These are phyloP conservation scores for Globodera ellingtonae DNA, from an alignment of 1,140 invertebrate species.

Conservation along the genomic window DNA sequence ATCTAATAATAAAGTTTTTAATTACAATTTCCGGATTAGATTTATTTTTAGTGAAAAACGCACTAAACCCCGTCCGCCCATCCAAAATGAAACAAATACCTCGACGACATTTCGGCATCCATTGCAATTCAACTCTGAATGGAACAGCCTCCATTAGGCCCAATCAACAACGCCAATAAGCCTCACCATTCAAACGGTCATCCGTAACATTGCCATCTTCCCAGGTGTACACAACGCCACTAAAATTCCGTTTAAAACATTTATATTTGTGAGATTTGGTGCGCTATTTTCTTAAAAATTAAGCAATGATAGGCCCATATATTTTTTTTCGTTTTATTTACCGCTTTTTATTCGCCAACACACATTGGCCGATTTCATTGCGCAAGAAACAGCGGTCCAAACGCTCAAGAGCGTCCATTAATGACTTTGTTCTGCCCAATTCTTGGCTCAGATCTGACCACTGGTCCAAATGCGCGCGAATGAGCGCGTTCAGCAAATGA, in stretches of 20 bases:
- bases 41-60: too few species aligned
- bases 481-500: slow-evolving; percentile 25
- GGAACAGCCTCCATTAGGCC: neutral
- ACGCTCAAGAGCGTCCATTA: slow-evolving; percentile 31
- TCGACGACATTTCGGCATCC: neutral
- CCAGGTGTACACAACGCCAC: slow-evolving; percentile 13
- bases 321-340: neutral
- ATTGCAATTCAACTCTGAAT: neutral
- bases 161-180: neutral
- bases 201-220: neutral
- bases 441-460: slow-evolving; percentile 37
- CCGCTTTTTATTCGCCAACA: slow-evolving; percentile 21
- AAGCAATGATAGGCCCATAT: too few species aligned
- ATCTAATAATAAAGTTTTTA: neutral
- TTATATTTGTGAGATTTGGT: neutral
- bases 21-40: too few species aligned
- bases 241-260: neutral
- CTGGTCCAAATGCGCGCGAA: slow-evolving; percentile 32
- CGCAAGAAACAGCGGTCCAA: slow-evolving; percentile 35
- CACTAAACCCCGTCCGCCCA: neutral
- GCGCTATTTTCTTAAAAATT: neutral
- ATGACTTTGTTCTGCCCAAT: slow-evolving; percentile 21
- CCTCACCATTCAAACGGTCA: neutral
- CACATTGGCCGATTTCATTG: slow-evolving; percentile 25
- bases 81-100: neutral